Conservation (phyloP, 1,140 invertebrate genomes). For the Leptinotarsa lineolata region DNA sequence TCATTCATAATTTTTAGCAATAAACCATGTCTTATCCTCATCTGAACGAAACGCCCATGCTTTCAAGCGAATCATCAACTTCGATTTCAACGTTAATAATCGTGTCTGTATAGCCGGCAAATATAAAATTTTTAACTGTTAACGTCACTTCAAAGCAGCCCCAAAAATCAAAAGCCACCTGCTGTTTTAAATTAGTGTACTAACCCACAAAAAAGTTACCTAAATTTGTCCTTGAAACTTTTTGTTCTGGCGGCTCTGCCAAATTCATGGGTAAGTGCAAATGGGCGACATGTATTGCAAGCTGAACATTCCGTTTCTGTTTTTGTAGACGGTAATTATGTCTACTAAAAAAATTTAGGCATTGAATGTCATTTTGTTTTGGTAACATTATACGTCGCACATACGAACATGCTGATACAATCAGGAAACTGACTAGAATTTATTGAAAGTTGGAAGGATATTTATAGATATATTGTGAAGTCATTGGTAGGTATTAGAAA, state of each 20-base stretch:
- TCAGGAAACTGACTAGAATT: neutral
- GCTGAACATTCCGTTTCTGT: neutral
- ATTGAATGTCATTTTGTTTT: constrained; percentile 2
- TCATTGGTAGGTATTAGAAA: no score
- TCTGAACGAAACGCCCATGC: neutral
- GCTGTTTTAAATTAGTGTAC: constrained; percentile 40
- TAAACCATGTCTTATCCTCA: no score
- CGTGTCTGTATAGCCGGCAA: constrained; percentile 2
- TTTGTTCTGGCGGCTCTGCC: constrained; percentile 34
- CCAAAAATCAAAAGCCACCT: constrained; percentile 40
- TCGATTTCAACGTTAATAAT: neutral
- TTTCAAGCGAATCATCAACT: neutral
- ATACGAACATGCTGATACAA: neutral
- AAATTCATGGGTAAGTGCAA: constrained; percentile 28
- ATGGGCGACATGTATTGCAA: constrained; percentile 15
- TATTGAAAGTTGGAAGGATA: no score
- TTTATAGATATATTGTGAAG: no score
- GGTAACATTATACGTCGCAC: neutral
- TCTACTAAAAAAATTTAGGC: neutral
- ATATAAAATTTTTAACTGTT: neutral
- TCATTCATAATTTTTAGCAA: no score
- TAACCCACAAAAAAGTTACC: constrained; percentile 40
- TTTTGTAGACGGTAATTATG: constrained; percentile 1
- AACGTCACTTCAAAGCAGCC: constrained; percentile 26
- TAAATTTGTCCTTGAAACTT: constrained; percentile 43